Evolutionary conservation across 2,113 vertebrate species (phyloP).

Genomic region (Rhinoptilus africanus): DNA sequence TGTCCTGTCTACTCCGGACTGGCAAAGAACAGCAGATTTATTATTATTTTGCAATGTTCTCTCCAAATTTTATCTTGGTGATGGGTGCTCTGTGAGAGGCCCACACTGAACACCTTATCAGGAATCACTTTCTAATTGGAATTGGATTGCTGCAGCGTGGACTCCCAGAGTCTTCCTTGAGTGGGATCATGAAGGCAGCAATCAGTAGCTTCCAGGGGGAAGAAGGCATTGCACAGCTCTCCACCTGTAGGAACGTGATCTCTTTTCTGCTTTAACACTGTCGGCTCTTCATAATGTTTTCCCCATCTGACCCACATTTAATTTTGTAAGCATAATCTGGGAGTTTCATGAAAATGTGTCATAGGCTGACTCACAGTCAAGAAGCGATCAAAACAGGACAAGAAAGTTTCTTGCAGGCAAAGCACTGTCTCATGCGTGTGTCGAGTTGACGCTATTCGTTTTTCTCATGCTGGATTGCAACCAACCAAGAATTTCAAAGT

Average conservation of each 20-base stretch:
- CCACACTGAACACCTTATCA: rapidly evolving
- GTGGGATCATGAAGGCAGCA: rapidly evolving
- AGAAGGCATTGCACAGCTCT: neutral
- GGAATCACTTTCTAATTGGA: neutral
- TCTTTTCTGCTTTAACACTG: neutral
- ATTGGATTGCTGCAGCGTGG: neutral
- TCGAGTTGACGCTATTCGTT: neutral
- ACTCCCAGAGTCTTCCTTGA: neutral
- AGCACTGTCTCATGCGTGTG: neutral
- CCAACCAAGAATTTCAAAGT: neutral
- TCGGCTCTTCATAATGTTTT: neutral
- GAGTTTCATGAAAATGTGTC: constrained; percentile 37
- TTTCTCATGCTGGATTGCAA: neutral
- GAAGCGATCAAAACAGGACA: neutral
- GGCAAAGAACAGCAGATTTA: neutral
- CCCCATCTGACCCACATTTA: constrained; percentile 29
- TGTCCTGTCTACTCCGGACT: neutral
- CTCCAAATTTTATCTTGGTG: neutral
- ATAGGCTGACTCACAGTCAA: constrained; percentile 30
- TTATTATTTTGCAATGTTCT: neutral
- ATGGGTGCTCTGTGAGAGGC: neutral
- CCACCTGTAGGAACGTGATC: neutral
- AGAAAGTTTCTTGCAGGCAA: neutral
- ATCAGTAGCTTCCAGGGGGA: neutral
- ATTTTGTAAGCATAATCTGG: neutral